These are phyloP conservation scores for Metalampra italica DNA, from an alignment of 2,888 invertebrate species.

Conservation along the genomic window DNA sequence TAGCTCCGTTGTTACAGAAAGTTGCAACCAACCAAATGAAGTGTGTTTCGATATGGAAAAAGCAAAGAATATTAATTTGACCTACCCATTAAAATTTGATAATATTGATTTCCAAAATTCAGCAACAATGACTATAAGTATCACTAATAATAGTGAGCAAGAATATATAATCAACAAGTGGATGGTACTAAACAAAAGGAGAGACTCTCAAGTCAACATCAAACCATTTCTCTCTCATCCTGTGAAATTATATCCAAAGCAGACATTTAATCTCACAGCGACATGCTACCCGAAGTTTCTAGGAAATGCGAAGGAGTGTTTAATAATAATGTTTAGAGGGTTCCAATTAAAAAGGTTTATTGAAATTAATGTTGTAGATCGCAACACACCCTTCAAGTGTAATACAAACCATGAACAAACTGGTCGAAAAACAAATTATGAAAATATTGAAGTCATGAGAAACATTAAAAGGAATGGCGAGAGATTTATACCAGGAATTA, in stretches of 20 bases:
- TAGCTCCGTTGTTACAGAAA: constrained; percentile 33
- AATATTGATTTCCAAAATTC: constrained; percentile 55
- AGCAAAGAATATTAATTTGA: constrained; percentile 75
- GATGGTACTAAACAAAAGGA: constrained; percentile 69
- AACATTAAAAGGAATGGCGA: constrained; percentile 32
- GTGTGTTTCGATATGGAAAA: constrained; percentile 46
- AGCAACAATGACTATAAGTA: constrained; percentile 34
- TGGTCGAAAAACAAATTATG: constrained; percentile 20
- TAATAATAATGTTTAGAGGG: constrained; percentile 79
- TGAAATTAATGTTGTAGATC: constrained; percentile 66
- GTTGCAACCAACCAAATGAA: constrained; percentile 15
- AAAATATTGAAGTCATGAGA: constrained; percentile 39
- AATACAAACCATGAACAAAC: constrained; percentile 6
- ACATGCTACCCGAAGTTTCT: constrained; percentile 78
- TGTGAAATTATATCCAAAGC: constrained; percentile 53
- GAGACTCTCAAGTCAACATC: constrained; percentile 73
- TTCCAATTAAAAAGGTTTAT: constrained; percentile 81
- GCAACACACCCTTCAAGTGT: constrained; percentile 14
- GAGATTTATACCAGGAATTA: constrained; percentile 75
- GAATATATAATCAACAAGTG: constrained; percentile 65
- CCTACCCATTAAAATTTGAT: constrained; percentile 66
- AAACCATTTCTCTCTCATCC: constrained; percentile 49
- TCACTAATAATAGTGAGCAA: constrained; percentile 65
- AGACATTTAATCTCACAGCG: constrained; percentile 62
- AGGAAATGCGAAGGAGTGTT: constrained; percentile 79